Conservation (phyloP, 2,797 vertebrate species). For the Chrosomus eos region DNA sequence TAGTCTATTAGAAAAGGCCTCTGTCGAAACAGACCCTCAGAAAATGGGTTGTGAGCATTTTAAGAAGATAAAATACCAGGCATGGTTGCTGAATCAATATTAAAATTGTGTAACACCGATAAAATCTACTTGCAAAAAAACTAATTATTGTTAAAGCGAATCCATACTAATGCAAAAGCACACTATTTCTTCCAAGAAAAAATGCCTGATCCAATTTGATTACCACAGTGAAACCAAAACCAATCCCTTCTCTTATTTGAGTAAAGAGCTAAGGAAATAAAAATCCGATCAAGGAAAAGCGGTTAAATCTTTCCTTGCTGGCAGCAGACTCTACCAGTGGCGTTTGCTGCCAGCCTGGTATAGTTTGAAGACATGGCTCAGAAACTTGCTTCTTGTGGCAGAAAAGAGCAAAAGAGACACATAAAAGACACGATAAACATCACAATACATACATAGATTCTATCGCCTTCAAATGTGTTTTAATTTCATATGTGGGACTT, state of each 20-base stretch:
- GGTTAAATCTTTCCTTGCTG: neutral
- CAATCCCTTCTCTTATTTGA: neutral
- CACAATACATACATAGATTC: neutral
- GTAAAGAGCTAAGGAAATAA: neutral
- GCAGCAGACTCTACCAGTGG: neutral
- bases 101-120: neutral
- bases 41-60: neutral
- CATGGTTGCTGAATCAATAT: neutral
- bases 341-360: neutral
- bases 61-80: conserved; percentile 4
- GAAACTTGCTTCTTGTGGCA: neutral
- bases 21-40: neutral
- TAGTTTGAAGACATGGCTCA: neutral
- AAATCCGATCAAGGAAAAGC: neutral
- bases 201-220: neutral
- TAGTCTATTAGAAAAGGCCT: neutral
- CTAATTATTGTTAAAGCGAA: too few relatives aligned
- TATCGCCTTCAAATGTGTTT: conserved; percentile 39
- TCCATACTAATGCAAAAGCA: too few relatives aligned
- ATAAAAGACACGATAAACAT: neutral
- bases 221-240: neutral
- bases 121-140: neutral
- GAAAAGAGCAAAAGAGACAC: neutral
- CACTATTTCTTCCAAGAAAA: neutral
- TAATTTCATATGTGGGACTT: conserved; percentile 55